Conservation (phyloP, 2,888 invertebrate genomes). For the Candidula unifasciata region DNA sequence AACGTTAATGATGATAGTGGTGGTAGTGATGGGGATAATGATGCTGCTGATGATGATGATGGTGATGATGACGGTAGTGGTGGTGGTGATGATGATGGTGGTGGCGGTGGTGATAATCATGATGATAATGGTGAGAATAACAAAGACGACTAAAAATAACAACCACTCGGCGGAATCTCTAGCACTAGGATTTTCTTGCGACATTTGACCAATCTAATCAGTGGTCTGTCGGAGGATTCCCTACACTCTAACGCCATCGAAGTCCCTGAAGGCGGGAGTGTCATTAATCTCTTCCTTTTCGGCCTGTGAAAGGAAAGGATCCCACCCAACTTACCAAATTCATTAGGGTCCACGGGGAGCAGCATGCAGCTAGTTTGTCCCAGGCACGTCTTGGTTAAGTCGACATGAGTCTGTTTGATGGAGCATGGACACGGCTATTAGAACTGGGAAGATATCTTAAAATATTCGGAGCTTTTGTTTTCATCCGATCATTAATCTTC, state of each 20-base stretch:
- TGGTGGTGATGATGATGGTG: no score
- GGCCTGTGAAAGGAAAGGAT: background rate
- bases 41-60: no score
- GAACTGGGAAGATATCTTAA: background rate
- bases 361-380: background rate
- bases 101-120: no score
- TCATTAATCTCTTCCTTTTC: conserved; percentile 7
- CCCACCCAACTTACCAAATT: background rate
- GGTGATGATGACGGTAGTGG: no score
- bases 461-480: background rate
- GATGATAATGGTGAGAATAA: no score
- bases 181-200: background rate
- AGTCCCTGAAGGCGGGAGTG: background rate
- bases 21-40: no score
- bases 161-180: no score
- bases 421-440: background rate
- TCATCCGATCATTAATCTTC: background rate
- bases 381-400: conserved; percentile 4
- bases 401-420: background rate
- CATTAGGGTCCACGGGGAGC: conserved; percentile 5
- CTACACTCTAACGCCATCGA: no score
- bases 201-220: background rate
- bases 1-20: no score
- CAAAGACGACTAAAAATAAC: no score
- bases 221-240: background rate